Conservation (phyloP, 2,113 vertebrate species). For the Amphiprion percula region DNA sequence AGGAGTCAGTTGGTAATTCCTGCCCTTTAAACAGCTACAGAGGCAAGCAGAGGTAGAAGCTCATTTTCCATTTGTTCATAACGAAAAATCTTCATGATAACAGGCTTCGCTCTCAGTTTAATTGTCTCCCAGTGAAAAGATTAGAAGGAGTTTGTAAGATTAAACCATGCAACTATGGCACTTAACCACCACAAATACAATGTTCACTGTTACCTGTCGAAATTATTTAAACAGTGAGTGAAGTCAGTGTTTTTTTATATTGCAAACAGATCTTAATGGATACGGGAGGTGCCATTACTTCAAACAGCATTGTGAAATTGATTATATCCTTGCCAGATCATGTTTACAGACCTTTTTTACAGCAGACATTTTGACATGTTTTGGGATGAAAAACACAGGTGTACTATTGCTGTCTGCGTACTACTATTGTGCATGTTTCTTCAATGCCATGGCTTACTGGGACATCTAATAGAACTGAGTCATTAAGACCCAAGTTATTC, state of each 20-base stretch:
- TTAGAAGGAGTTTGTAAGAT: neutral
- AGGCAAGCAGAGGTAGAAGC: constrained; percentile 8
- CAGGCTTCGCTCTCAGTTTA: neutral
- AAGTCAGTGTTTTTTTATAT: neutral
- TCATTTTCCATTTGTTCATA: constrained; percentile 36
- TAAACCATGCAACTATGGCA: neutral
- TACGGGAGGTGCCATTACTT: neutral
- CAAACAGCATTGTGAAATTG: neutral
- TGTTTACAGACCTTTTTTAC: neutral
- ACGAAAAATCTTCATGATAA: neutral
- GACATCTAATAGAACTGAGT: neutral
- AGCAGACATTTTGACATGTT: constrained; percentile 9
- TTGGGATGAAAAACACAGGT: neutral
- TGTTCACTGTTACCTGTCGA: too few species aligned
- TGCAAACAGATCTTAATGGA: neutral
- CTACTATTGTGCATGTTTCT: neutral
- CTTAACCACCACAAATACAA: too few species aligned
- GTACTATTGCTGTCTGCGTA: neutral
- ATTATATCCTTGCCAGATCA: neutral
- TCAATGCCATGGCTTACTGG: neutral
- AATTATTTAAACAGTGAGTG: neutral
- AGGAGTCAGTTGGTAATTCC: constrained; percentile 45
- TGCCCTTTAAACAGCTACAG: constrained; percentile 28
- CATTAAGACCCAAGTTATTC: neutral
- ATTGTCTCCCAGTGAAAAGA: constrained; percentile 5